Conservation (phyloP, 2,888 invertebrate species). For the Frankliniella fusca region DNA sequence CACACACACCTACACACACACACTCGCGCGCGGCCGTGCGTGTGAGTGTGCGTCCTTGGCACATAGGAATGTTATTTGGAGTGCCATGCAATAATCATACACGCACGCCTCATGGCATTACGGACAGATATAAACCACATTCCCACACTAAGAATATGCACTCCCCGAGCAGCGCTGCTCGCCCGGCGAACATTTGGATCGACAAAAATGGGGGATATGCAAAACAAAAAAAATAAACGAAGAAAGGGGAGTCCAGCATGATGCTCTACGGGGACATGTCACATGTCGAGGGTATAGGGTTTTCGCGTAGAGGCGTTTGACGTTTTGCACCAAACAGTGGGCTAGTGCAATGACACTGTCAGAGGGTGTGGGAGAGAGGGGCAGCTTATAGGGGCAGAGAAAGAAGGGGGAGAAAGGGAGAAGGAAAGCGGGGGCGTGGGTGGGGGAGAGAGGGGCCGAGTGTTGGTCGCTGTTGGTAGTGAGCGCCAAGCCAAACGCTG, state of each 20-base stretch:
- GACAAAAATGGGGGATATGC: too few relatives aligned
- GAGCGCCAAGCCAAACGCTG: too few relatives aligned
- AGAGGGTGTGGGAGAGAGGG: too few relatives aligned
- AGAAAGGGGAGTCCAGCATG: too few relatives aligned
- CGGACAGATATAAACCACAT: constrained; percentile 2
- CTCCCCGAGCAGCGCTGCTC: background rate
- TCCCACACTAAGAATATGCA: background rate
- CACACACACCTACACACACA: background rate
- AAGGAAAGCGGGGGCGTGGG: background rate
- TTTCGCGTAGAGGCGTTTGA: too few relatives aligned
- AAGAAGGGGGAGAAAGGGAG: background rate
- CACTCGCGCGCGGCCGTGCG: background rate
- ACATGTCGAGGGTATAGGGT: too few relatives aligned
- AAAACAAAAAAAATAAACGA: too few relatives aligned
- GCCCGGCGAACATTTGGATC: too few relatives aligned
- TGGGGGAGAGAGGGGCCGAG: background rate
- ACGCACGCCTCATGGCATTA: background rate
- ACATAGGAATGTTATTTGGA: constrained; percentile 19
- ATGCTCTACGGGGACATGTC: too few relatives aligned
- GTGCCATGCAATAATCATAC: background rate
- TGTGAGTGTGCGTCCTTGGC: background rate
- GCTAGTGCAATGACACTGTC: too few relatives aligned
- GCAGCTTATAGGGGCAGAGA: background rate
- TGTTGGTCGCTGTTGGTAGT: too few relatives aligned
- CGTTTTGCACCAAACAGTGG: too few relatives aligned